Conservation (phyloP, 2,797 vertebrate genomes). For the Tokudaia tokunoshimensis region DNA sequence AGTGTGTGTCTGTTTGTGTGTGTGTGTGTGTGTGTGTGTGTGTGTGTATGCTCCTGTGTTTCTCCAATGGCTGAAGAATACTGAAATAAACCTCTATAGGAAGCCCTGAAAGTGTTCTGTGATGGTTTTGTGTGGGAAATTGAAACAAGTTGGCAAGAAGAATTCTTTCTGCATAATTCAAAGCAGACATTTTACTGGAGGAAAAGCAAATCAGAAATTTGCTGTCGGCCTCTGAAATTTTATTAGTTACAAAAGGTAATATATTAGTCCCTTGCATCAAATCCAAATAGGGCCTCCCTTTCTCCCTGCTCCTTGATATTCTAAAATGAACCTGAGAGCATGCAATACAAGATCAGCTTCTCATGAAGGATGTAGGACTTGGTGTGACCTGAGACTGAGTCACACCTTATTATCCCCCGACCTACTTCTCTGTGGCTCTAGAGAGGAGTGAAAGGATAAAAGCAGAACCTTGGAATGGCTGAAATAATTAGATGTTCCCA, state of each 20-base stretch:
- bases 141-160: slow-evolving; percentile 81
- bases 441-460: not conserved
- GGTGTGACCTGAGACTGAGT: not conserved
- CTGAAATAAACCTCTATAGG: slow-evolving; percentile 63
- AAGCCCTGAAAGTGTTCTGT: slow-evolving; percentile 63
- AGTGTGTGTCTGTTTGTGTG: not conserved
- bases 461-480: not conserved
- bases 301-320: not conserved
- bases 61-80: slow-evolving; percentile 45
- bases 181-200: slow-evolving; percentile 79
- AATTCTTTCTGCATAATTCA: slow-evolving; percentile 81
- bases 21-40: not conserved
- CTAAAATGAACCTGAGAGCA: slow-evolving; percentile 30
- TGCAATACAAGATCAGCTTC: not conserved
- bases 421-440: not conserved
- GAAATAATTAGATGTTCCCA: not conserved
- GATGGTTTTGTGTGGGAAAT: slow-evolving; percentile 70
- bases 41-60: not conserved
- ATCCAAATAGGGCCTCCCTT: slow-evolving; percentile 56
- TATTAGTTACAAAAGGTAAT: slow-evolving; percentile 79
- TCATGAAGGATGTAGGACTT: not conserved
- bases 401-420: not conserved
- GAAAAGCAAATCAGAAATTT: slow-evolving; percentile 82
- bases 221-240: slow-evolving; percentile 79
- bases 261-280: slow-evolving; percentile 72